Evolutionary conservation across 2,888 invertebrate species (phyloP), one percentile per base, ranked within the genome.

Genomic region (Drosophila bunnanda): DNA sequence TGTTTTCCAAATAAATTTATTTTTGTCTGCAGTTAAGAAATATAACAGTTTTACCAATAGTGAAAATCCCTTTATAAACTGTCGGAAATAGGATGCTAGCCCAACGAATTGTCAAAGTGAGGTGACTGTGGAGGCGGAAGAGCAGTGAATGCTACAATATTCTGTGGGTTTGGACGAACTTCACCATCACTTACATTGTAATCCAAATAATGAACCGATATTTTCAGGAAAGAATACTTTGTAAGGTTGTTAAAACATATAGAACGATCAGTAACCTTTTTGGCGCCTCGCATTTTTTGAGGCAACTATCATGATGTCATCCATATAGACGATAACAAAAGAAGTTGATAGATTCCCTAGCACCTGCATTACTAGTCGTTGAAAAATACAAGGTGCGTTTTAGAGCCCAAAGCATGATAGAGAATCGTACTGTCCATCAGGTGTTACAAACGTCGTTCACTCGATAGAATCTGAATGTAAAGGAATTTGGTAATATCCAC

Each of bases 111-210:
- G 43, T 32, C 56, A 10, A 32, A 32, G 32, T 46, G 44, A 58
- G 1, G 58, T 58, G 5, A 59, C 48, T 64, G 62, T 43, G 61
- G 68, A 32, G 58, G 55, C 43, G 43, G 43, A 22, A 69, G 54
- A 32, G 32, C 32, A 12, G 32, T 32, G 9, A 32, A 32, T 4
- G 2, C 34, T 9, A 9, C 8, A 30, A 32, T 4, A 10, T 32
- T 25, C 25, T 32, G 12, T 9, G 10, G 32, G 28, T 28, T 32
- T 32, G 32, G 12, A 34, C 13, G 13, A 13, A 30, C 9, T 30
- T 7, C 7, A n/a, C 1, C 4, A 32, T 1, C 13, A 13, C 36
- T 15, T 1, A 15, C 15, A 15, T 12, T 13, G 34, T 1, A 13
- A 34, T 13, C 15, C 4, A 32, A 32, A 4, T 4, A 32, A 12